phyloP scores from a whole-genome alignment of 2,888 invertebrate genomes.

The Entomobrya multifasciata region DNA sequence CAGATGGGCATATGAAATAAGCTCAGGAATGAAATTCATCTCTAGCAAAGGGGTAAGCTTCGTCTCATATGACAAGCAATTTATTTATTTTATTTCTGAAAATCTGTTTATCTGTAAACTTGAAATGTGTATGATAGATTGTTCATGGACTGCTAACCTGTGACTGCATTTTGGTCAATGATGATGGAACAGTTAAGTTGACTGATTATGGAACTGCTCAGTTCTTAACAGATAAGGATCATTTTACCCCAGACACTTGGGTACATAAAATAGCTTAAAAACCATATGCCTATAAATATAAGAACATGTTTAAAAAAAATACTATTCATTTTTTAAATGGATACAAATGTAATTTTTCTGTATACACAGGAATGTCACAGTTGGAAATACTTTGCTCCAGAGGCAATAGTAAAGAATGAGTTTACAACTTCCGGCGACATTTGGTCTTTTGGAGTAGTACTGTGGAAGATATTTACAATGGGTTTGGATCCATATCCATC shows the following conservation, averaged over 20 bases:
- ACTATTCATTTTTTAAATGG: too few species aligned
- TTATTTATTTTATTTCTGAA: background rate
- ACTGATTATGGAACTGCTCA: constrained; percentile 56
- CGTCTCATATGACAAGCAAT: background rate
- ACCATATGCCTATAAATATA: too few species aligned
- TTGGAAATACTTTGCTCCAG: constrained; percentile 59
- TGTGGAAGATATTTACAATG: constrained; percentile 50
- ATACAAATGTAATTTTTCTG: background rate
- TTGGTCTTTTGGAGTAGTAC: constrained; percentile 47
- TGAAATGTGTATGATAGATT: too few species aligned
- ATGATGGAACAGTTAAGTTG: constrained; percentile 49
- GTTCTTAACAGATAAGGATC: constrained; percentile 22
- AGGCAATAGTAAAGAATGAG: constrained; percentile 47
- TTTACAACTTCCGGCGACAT: constrained; percentile 55
- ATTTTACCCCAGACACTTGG: constrained; percentile 36
- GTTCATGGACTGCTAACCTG: constrained; percentile 58
- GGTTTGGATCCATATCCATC: constrained; percentile 45
- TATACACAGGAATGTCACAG: constrained; percentile 1
- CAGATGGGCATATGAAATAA: constrained; percentile 68
- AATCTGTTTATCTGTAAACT: too few species aligned
- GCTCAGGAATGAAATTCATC: constrained; percentile 66
- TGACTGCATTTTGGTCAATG: constrained; percentile 54
- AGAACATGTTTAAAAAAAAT: too few species aligned
- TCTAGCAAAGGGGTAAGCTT: constrained; percentile 48
- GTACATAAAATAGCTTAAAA: constrained; percentile 6